phyloP scores from a whole-genome alignment of 1,140 invertebrate genomes.

The Atta texana region DNA sequence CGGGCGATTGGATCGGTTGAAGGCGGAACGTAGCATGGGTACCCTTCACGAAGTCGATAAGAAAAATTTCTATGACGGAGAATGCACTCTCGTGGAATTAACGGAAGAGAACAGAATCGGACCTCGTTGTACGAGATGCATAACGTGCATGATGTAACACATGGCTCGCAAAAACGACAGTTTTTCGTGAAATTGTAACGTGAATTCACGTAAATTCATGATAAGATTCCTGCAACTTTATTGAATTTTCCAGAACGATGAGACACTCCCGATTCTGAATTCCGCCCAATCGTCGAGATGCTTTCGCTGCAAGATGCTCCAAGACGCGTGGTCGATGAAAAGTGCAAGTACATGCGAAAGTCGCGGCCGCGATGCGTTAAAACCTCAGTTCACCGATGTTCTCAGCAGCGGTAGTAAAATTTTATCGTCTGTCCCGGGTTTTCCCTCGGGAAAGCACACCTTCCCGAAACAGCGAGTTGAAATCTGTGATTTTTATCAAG shows the following conservation, averaged over 20 bases:
- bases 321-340: constrained; percentile 25
- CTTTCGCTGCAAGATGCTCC: background rate
- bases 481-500: constrained; percentile 30
- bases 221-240: constrained; percentile 30
- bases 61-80: constrained; percentile 21
- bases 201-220: constrained; percentile 1
- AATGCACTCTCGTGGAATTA: constrained; percentile 37
- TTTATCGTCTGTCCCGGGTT: constrained; percentile 31
- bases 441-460: background rate
- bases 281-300: constrained; percentile 34
- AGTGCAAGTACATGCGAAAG: constrained; percentile 40
- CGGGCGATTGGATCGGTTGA: background rate
- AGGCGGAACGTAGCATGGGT: background rate
- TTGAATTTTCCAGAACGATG: constrained; percentile 32
- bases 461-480: constrained; percentile 1
- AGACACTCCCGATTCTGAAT: constrained; percentile 28
- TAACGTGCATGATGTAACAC: constrained; percentile 7
- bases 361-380: constrained; percentile 50
- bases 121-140: background rate
- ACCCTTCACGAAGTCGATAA: background rate
- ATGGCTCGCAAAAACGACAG: constrained; percentile 23
- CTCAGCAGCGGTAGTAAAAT: constrained; percentile 37
- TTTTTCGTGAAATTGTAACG: constrained; percentile 2
- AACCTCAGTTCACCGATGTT: constrained; percentile 29
- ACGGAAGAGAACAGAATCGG: background rate